A percentile compares a stretch with the other conserved stretches of the same genome.
phyloP scores from a whole-genome alignment of 2,797 vertebrate genomes.

The Phrynocephalus guinanensis region DNA sequence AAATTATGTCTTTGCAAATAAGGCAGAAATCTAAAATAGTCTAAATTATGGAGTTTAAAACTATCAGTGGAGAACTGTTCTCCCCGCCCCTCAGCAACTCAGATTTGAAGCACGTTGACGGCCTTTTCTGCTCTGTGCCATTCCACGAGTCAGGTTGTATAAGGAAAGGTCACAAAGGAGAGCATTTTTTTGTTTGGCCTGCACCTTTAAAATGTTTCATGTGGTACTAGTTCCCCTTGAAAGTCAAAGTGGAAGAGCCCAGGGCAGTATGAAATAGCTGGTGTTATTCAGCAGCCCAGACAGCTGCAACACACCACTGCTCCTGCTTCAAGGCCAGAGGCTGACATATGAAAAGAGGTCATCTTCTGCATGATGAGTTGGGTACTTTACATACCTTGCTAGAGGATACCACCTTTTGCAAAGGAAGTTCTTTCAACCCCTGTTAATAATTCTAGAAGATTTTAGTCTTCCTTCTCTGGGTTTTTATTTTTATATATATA shows the following conservation, averaged over 20 bases:
- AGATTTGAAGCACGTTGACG: not conserved
- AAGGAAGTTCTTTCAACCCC: not conserved
- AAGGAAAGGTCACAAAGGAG: not conserved
- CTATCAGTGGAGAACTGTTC: not conserved
- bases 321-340: not conserved
- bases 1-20: not conserved
- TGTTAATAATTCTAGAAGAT: not conserved
- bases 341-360: slow-evolving; percentile 8
- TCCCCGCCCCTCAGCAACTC: not conserved
- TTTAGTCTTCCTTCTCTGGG: not conserved
- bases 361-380: slow-evolving; percentile 6
- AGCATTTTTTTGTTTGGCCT: not conserved
- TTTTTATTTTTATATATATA: too few relatives aligned
- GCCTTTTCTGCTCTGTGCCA: not conserved
- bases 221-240: not conserved
- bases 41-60: not conserved
- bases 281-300: not conserved
- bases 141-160: not conserved
- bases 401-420: not conserved
- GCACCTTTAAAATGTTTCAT: not conserved
- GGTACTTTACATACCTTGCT: not conserved
- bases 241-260: not conserved
- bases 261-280: not conserved
- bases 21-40: not conserved
- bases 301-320: not conserved